A percentile compares a stretch with the other conserved stretches of the same genome.
Conservation (phyloP, 2,888 invertebrate species). For the Pseudococcus longispinus region DNA sequence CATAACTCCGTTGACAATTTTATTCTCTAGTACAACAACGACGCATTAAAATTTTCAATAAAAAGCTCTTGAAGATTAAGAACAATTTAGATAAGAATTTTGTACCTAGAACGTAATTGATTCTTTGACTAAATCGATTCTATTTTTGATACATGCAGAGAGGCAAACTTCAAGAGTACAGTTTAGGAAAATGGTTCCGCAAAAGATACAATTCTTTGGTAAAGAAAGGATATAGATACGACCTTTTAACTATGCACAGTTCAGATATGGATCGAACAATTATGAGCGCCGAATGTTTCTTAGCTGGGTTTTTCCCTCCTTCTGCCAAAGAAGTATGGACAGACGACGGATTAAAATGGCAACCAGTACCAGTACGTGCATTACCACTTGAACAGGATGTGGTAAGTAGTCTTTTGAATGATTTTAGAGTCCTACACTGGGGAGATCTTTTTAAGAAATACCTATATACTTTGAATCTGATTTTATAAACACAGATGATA, state of each 20-base stretch:
- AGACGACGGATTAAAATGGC: slow-evolving; percentile 63
- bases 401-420: no score
- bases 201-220: not conserved
- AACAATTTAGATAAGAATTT: no score
- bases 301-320: slow-evolving; percentile 69
- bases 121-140: no score
- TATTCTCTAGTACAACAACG: no score
- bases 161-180: slow-evolving; percentile 64
- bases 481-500: not conserved
- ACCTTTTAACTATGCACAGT: slow-evolving; percentile 68
- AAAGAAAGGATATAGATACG: not conserved
- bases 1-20: no score
- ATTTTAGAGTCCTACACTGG: no score
- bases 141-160: slow-evolving; percentile 60
- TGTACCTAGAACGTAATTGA: no score
- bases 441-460: not conserved
- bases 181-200: slow-evolving; percentile 63
- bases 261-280: slow-evolving; percentile 91
- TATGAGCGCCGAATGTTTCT: slow-evolving; percentile 83
- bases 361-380: slow-evolving; percentile 68
- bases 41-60: no score
- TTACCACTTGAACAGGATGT: slow-evolving; percentile 64
- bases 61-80: no score
- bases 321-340: slow-evolving; percentile 61
- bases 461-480: not conserved